These are phyloP conservation scores for Hemistola chrysoprasaria DNA, from an alignment of 2,888 invertebrate species.

Conservation along the genomic window DNA sequence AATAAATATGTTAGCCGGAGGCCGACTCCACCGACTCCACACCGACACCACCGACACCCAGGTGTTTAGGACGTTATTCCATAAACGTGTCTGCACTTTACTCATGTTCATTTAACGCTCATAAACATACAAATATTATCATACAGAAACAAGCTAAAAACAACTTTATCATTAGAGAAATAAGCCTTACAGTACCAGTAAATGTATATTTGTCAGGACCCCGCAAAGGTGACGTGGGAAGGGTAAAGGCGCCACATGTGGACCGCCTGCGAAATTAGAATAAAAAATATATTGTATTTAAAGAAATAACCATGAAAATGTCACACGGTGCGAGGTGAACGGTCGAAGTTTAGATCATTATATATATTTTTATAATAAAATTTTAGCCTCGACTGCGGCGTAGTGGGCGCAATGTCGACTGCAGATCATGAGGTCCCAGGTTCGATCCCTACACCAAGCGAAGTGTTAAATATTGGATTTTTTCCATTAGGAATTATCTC, in stretches of 20 bases:
- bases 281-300: slow-evolving; percentile 48
- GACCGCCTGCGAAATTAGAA: slow-evolving; percentile 59
- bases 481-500: too few relatives aligned
- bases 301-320: slow-evolving; percentile 43
- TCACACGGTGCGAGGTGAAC: slow-evolving; percentile 51
- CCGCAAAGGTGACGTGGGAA: slow-evolving; percentile 49
- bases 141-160: slow-evolving; percentile 7
- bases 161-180: slow-evolving; percentile 3
- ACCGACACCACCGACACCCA: too few relatives aligned
- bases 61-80: slow-evolving; percentile 59
- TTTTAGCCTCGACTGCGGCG: too few relatives aligned
- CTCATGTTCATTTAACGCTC: slow-evolving; percentile 62
- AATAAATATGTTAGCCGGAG: slow-evolving; percentile 51
- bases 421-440: too few relatives aligned
- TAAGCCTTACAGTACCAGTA: slow-evolving; percentile 13
- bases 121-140: slow-evolving; percentile 29
- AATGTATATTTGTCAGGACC: slow-evolving; percentile 18
- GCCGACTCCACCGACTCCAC: too few relatives aligned
- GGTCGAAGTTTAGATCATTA: slow-evolving; percentile 32
- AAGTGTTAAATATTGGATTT: too few relatives aligned
- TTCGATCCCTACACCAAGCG: too few relatives aligned
- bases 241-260: slow-evolving; percentile 69
- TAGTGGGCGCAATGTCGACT: too few relatives aligned
- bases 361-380: neutral
- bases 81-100: slow-evolving; percentile 64